Evolutionary conservation across 2,797 vertebrate genomes (phyloP), one percentile per base, ranked within the genome.

Genomic region (Paguma larvata): DNA sequence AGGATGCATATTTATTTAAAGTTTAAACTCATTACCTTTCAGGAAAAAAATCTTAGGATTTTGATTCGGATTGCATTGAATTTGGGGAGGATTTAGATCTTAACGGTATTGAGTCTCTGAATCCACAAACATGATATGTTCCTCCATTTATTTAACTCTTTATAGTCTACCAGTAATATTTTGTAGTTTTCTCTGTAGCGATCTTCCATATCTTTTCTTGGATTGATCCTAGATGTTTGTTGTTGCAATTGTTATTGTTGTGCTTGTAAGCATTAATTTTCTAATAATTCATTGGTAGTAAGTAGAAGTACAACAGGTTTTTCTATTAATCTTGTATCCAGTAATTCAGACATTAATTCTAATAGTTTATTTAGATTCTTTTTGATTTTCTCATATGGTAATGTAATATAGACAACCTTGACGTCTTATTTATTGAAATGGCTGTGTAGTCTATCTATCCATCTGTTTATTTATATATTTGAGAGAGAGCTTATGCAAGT

Each of bases 361-460:
- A 56, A 23, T 70, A 41, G 23, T 88, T 88, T 82, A 51, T 51
- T 38, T 21, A 12, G 62, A 62, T 78, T 70, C 25, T 78, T 85
- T 68, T 38, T 19, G 3, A 15, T 78, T 91, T 85, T 48, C 44
- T 72, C 51, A 86, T 38, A 41, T 68, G 41, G 7, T 68, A 80
- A 72, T 72, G n/a, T 85, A 21, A 63, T 51, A 2, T 91, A 85
- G 62, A 7, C 38, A 68, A 1, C 44, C 73, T 85, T 67, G 67
- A 27, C 46, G n/a, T 53, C 30, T 78, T 93, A 23, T 68, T 93
- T 93, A 21, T 93, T 46, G 77, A 93, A 68, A 56, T 56, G 53
- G 53, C 53, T 56, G 19, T 56, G 53, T 56, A 56, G 19, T 56
- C 7, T 56, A 21, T 56, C 21, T 53, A 18, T 53, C 38, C 38